Evolutionary conservation across 2,888 invertebrate species (phyloP), one percentile per base, ranked within the genome.

Genomic region (Cerastis rubricosa): DNA sequence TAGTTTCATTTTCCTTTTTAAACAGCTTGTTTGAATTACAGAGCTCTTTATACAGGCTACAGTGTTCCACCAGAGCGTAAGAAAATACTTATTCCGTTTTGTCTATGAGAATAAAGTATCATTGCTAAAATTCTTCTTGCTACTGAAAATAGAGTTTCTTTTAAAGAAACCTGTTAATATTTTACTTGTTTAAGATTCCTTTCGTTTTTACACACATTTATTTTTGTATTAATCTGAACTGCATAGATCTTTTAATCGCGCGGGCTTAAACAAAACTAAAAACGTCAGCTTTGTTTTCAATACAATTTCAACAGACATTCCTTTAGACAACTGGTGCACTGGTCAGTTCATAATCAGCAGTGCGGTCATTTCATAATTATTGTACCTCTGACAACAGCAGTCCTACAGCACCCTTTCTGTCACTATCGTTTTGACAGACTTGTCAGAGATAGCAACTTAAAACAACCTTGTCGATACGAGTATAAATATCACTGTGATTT

Each of bases 31-130:
- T 71, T 22, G 25, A 70, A 57, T 69, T 35, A n/a, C 35, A n/a
- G 29, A 70, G n/a, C 64, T 63, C 22, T 74, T 65, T 71, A 49
- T 71, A 73, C 29, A 57, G 11, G 14, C 59, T 70, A 8, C 61
- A 74, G 59, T 61, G 57, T 57, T 54, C 7, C 14, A n/a, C 7
- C 14, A n/a, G 19, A 59, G 83, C 11, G 49, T 14, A 29, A 35
- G 25, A 59, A 59, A 71, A 71, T 29, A 0, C 2, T 63, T 43
- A 47, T 40, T 17, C n/a, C 0, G 19, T 19, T 63, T 57, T 75
- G 12, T 29, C 14, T 1, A 63, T 57, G 35, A 63, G 25, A 72
- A 67, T 29, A 17, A 25, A 59, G 7, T 7, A 17, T 74, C 57
- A 70, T 74, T 43, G 45, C 25, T 64, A 35, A 59, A 12, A 54